These are phyloP conservation scores for Caenorhabditis sp. DNA, from an alignment of 2,888 invertebrate species.

Conservation along the genomic window DNA sequence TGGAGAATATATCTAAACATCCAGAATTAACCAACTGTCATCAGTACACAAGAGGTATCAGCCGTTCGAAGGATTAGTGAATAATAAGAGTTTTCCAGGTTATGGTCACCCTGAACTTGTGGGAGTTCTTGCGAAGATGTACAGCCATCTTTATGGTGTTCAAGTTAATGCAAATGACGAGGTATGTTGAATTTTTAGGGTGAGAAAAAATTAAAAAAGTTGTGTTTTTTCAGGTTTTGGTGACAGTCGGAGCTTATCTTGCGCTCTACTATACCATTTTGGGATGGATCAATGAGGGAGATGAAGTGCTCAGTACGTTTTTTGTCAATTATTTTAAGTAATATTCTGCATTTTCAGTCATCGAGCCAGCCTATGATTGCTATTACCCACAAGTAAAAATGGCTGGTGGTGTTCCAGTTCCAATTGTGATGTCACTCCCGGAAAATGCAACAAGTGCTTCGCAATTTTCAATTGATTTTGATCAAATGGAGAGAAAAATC, in stretches of 20 bases:
- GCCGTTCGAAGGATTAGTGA: too few species aligned
- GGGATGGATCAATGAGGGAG: conserved; percentile 84
- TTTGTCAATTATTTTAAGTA: background rate
- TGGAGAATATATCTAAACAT: conserved; percentile 56
- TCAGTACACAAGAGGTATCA: conserved; percentile 65
- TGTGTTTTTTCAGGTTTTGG: conserved; percentile 76
- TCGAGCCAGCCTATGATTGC: conserved; percentile 98
- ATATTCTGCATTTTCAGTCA: conserved; percentile 74
- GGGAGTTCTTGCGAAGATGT: conserved; percentile 83
- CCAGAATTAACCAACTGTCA: conserved; percentile 62
- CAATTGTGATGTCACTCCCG: conserved; percentile 82
- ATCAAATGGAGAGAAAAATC: conserved; percentile 83
- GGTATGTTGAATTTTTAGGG: conserved; percentile 74
- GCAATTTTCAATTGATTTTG: conserved; percentile 87
- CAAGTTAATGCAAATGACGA: conserved; percentile 86
- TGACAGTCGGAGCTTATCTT: conserved; percentile 93
- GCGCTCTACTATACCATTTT: conserved; percentile 86
- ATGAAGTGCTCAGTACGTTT: conserved; percentile 73
- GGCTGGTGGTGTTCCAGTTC: conserved; percentile 86
- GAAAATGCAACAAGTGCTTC: conserved; percentile 30
- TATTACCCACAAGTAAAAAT: conserved; percentile 91
- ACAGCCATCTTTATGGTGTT: conserved; percentile 81
- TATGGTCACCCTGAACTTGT: conserved; percentile 78
- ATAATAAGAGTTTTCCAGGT: conserved; percentile 42
- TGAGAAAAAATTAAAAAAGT: conserved; percentile 3